phyloP scores from a whole-genome alignment of 2,797 vertebrate species.

The Poeciliopsis gracilis region DNA sequence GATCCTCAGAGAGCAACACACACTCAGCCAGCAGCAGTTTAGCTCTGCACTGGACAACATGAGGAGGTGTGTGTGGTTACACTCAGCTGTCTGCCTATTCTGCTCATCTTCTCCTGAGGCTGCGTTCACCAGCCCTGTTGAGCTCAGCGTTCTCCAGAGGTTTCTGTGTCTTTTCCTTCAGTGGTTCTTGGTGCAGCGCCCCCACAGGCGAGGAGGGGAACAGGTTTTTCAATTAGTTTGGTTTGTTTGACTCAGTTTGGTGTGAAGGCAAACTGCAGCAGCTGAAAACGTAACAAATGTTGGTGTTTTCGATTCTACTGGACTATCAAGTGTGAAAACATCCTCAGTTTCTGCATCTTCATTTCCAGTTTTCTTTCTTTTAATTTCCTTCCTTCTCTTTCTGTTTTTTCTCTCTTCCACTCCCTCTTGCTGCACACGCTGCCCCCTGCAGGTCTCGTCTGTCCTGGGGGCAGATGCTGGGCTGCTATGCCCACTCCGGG shows the following conservation, averaged over 20 bases:
- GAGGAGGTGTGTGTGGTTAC: conserved; percentile 78
- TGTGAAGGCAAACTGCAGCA: too few relatives aligned
- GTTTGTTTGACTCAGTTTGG: too few relatives aligned
- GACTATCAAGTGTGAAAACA: too few relatives aligned
- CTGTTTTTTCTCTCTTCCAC: not conserved
- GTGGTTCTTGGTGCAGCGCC: too few relatives aligned
- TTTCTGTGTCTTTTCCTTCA: too few relatives aligned
- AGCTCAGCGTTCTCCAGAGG: too few relatives aligned
- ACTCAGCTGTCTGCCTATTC: not conserved
- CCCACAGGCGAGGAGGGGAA: too few relatives aligned
- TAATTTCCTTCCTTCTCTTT: not conserved
- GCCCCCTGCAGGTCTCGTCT: conserved; percentile 60
- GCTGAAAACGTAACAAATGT: too few relatives aligned
- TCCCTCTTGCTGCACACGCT: not conserved
- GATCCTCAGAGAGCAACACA: conserved; percentile 85
- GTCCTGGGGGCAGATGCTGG: conserved; percentile 74
- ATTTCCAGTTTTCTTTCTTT: not conserved
- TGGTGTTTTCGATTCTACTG: too few relatives aligned
- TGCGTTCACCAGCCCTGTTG: too few relatives aligned
- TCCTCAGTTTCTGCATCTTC: not conserved
- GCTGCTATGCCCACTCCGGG: conserved; percentile 57
- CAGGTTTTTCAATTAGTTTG: too few relatives aligned
- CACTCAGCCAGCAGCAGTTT: conserved; percentile 85
- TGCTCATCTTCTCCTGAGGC: not conserved
- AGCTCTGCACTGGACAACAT: conserved; percentile 86